Evolutionary conservation across 2,113 vertebrate species (phyloP).

Genomic region (Albula goreensis): DNA sequence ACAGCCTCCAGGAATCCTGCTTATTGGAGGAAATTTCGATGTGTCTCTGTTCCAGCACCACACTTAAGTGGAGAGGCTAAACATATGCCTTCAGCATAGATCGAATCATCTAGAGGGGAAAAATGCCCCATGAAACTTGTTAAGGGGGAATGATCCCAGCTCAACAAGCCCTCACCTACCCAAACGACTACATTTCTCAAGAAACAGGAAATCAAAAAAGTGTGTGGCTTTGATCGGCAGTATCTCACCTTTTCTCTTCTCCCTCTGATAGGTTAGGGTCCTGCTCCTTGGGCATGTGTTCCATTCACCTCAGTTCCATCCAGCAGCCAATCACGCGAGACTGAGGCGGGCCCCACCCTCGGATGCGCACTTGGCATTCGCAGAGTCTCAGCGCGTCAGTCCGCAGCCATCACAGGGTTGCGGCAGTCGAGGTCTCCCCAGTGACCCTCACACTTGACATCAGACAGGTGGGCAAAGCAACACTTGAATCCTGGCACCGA

Average conservation of each 20-base stretch:
- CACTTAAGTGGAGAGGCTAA: too few relatives aligned
- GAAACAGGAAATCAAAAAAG: neutral
- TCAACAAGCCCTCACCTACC: neutral
- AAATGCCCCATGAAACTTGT: neutral
- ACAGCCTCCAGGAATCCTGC: neutral
- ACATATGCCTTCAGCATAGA: too few relatives aligned
- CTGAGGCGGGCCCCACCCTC: conserved; percentile 49
- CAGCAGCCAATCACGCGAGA: conserved; percentile 61
- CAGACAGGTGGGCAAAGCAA: neutral
- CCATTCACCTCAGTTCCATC: conserved; percentile 53
- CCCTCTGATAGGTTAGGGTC: conserved; percentile 65
- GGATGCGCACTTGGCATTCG: conserved; percentile 59
- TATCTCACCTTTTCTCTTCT: conserved; percentile 67
- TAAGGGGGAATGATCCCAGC: neutral
- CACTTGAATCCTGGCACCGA: neutral
- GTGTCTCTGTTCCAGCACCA: too few relatives aligned
- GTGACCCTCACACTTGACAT: neutral
- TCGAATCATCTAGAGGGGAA: too few relatives aligned
- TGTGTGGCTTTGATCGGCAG: neutral
- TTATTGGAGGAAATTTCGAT: too few relatives aligned
- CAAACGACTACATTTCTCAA: conserved; percentile 35
- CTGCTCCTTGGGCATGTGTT: conserved; percentile 63
- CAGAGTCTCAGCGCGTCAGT: conserved; percentile 46
- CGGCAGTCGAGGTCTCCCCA: neutral
- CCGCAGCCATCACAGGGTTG: conserved; percentile 41